Evolutionary conservation across 1,140 invertebrate genomes (phyloP), one percentile per base, ranked within the genome.

Genomic region (Drosophila ogumai): DNA sequence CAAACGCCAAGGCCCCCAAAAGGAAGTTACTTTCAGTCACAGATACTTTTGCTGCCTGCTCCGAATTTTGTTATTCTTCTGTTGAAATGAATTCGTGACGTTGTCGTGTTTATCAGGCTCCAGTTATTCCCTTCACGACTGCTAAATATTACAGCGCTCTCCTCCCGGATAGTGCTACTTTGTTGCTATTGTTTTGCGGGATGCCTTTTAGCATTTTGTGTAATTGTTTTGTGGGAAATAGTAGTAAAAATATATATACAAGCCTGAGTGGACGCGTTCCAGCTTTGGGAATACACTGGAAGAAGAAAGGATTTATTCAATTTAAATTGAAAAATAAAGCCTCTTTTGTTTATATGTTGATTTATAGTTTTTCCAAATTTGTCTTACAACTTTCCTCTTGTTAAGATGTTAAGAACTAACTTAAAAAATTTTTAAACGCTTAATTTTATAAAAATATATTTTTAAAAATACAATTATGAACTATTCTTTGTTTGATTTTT

Each of bases 141-240:
- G 65, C 65, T 56, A 36, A 38, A 58, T 72, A 72, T 72, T 72
- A 72, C 43, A 36, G 65, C 54, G 47, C 17, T 67, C 57, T 28
- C 49, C 57, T 25, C 32, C 38, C 36, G 31, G 32, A 38, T 38
- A 58, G 34, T 60, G 19, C 31, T 22, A 55, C 46, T 68, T 44
- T 65, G 38, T 61, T 73, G 44, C 46, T 69, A 59, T 55, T 73
- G 58, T 55, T 79, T 59, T 31, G 67, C 43, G 13, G 36, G 76
- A 69, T 85, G 82, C 82, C 79, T 84, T 68, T 66, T 87, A 88
- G 80, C 82, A 80, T 87, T 88, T 90, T 80, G 84, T 88, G 80
- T 87, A 87, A 87, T 87, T 87, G 85, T 88, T 87, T 87, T 90
- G 85, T 79, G 72, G 67, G 47, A 82, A 87, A 88, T 82, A 76